phyloP scores from a whole-genome alignment of 1,140 invertebrate genomes.

The Oreohelix idahoensis region DNA sequence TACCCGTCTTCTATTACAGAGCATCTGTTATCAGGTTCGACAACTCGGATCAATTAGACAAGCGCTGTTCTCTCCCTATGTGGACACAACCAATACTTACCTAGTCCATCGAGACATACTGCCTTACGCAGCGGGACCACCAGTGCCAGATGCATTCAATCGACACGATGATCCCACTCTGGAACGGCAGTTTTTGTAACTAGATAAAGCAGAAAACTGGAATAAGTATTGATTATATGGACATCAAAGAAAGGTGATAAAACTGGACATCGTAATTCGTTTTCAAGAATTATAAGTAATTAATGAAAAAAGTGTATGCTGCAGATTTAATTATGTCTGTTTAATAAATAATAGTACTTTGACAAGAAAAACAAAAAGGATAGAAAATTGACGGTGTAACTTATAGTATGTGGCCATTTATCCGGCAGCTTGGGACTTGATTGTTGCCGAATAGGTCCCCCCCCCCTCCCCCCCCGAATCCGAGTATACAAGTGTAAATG shows the following conservation, averaged over 20 bases:
- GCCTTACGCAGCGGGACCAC: neutral
- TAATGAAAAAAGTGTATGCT: too few species aligned
- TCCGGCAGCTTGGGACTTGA: too few species aligned
- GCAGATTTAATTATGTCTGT: too few species aligned
- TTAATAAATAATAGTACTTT: too few species aligned
- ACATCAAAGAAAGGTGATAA: neutral
- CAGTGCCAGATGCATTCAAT: neutral
- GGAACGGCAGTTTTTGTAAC: neutral
- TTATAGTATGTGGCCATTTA: too few species aligned
- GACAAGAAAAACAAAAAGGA: too few species aligned
- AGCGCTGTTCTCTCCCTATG: neutral
- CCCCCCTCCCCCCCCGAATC: too few species aligned
- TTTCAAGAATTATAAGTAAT: too few species aligned
- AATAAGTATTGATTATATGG: neutral
- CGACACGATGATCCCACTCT: slow-evolving; percentile 16
- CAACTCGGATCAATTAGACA: neutral
- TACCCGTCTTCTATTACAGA: neutral
- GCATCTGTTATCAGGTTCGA: slow-evolving; percentile 14
- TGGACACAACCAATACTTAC: neutral
- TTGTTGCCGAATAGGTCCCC: too few species aligned
- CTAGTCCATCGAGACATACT: slow-evolving; percentile 6
- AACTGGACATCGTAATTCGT: neutral
- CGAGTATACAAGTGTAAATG: too few species aligned
- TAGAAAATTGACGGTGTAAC: too few species aligned
- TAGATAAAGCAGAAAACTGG: neutral